phyloP scores from a whole-genome alignment of 1,140 invertebrate genomes.

The Alviniconcha marisindica region DNA sequence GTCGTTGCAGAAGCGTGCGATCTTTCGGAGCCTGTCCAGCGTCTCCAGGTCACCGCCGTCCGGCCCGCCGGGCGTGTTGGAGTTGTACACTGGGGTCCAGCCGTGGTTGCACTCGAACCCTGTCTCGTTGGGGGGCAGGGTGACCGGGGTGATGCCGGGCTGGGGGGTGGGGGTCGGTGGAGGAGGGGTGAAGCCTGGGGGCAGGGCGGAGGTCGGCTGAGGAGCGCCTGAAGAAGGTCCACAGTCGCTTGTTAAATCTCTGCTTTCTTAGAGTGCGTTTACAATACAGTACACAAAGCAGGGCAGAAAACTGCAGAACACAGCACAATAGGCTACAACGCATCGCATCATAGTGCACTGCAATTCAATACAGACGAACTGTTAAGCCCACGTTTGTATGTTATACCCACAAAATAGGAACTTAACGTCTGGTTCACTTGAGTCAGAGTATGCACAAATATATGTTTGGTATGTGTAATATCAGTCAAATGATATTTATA shows the following conservation, averaged over 20 bases:
- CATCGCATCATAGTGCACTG: too few relatives aligned
- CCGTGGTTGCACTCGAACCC: slow-evolving; percentile 54
- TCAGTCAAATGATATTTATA: too few relatives aligned
- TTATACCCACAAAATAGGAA: too few relatives aligned
- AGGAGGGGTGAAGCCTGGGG: background rate
- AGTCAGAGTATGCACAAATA: too few relatives aligned
- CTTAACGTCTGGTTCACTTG: too few relatives aligned
- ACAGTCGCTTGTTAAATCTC: background rate
- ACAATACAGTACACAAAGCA: too few relatives aligned
- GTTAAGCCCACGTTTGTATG: too few relatives aligned
- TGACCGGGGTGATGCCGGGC: slow-evolving; percentile 25
- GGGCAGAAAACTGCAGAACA: too few relatives aligned
- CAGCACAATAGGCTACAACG: too few relatives aligned
- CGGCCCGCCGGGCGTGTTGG: slow-evolving; percentile 42
- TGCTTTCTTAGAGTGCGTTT: too few relatives aligned
- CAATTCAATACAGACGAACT: too few relatives aligned
- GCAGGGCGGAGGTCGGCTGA: slow-evolving; percentile 1
- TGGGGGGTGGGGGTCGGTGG: slow-evolving; percentile 11
- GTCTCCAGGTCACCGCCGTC: slow-evolving; percentile 62
- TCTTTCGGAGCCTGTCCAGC: slow-evolving; percentile 55
- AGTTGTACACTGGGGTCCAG: slow-evolving; percentile 60
- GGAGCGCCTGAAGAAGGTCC: slow-evolving; percentile 8
- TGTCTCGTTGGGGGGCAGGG: slow-evolving; percentile 3
- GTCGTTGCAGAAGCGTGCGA: slow-evolving; percentile 54
- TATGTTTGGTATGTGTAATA: too few relatives aligned